Percentiles rank a stretch among this genome's conserved stretches.
These are phyloP conservation scores for Myrmecobius fasciatus DNA, from an alignment of 2,113 vertebrate species.

Conservation along the genomic window DNA sequence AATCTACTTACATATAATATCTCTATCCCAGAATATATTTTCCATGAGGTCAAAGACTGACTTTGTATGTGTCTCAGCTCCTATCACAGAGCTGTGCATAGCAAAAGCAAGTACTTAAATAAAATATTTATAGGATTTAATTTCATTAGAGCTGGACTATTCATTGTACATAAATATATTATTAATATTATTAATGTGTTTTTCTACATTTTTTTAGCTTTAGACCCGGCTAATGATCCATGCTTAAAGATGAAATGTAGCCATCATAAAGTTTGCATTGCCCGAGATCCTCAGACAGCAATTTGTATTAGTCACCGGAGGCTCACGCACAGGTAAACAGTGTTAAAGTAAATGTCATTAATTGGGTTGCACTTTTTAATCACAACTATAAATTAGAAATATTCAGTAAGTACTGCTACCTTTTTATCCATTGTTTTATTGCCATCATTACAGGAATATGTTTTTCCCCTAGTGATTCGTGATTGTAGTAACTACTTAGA, in stretches of 20 bases:
- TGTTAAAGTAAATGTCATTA: conserved; percentile 53
- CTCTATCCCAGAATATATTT: no score
- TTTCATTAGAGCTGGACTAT: background rate
- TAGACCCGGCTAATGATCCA: conserved; percentile 95
- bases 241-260: conserved; percentile 97
- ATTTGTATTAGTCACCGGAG: conserved; percentile 94
- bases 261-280: conserved; percentile 95
- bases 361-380: background rate
- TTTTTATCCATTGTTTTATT: conserved; percentile 16
- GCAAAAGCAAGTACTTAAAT: no score
- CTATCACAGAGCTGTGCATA: no score
- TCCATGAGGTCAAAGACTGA: no score
- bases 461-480: background rate
- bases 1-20: no score
- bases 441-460: conserved; percentile 5
- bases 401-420: conserved; percentile 6
- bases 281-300: conserved; percentile 92
- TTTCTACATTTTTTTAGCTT: conserved; percentile 82
- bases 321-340: conserved; percentile 89
- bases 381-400: conserved; percentile 41
- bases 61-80: no score
- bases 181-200: conserved; percentile 39
- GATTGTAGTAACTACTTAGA: conserved; percentile 4
- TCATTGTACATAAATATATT: background rate
- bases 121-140: no score